Evolutionary conservation across 2,797 vertebrate genomes (phyloP).

Genomic region (Cephalopachus bancanus): DNA sequence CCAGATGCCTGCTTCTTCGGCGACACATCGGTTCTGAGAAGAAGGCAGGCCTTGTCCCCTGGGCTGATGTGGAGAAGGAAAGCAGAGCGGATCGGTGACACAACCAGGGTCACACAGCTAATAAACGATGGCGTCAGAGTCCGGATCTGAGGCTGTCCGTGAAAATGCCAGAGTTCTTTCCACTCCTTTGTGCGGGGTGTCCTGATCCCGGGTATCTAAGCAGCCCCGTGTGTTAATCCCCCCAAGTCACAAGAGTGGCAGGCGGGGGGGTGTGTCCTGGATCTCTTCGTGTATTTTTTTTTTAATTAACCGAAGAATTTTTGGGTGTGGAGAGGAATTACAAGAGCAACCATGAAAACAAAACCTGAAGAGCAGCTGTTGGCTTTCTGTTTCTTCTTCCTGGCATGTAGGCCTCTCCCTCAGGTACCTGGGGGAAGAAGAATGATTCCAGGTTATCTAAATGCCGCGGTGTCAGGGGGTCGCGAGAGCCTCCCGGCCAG

Average conservation of each 20-base stretch:
- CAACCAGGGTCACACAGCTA: not conserved
- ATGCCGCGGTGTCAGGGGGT: rapidly evolving
- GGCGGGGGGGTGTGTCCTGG: not conserved
- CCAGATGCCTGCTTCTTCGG: not conserved
- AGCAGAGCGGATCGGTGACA: not conserved
- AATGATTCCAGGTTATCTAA: not conserved
- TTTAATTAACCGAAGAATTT: not conserved
- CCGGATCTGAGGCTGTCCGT: not conserved
- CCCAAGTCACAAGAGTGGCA: not conserved
- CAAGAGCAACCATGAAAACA: not conserved
- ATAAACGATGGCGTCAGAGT: rapidly evolving
- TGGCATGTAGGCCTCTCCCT: not conserved
- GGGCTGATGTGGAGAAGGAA: not conserved
- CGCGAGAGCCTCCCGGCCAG: not conserved
- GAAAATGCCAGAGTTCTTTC: not conserved
- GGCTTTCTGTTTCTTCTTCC: not conserved
- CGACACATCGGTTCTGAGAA: rapidly evolving
- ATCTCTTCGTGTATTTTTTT: not conserved
- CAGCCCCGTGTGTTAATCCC: rapidly evolving
- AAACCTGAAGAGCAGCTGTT: not conserved
- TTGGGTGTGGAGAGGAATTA: not conserved
- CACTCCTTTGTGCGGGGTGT: rapidly evolving
- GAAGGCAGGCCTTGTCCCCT: not conserved
- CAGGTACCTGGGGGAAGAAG: not conserved
- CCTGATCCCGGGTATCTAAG: not conserved